Evolutionary conservation across 92 coral and sea anemone species (phyloP).

Genomic region (Diadumene lineata): DNA sequence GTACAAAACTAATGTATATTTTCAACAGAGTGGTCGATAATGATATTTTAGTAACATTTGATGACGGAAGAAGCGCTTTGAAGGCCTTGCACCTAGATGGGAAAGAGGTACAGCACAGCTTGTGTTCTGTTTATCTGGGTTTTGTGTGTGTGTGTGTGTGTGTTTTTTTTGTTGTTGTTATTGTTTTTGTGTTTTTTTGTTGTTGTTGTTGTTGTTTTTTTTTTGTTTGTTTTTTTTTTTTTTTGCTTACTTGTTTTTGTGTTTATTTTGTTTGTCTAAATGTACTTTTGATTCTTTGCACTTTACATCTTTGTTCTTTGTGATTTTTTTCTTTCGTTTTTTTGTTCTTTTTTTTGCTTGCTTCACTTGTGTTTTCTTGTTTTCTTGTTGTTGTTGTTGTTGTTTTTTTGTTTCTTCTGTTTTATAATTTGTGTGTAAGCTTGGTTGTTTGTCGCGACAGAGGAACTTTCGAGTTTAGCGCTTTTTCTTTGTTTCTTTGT

Average conservation of each 20-base stretch:
- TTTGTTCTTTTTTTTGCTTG: neutral
- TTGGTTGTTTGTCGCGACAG: neutral
- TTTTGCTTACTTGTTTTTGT: neutral
- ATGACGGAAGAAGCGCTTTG: conserved; percentile 90
- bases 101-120: conserved; percentile 75
- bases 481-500: too few species aligned
- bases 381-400: neutral
- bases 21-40: conserved; percentile 79
- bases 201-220: neutral
- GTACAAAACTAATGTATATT: neutral
- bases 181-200: neutral
- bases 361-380: neutral
- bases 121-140: too few species aligned
- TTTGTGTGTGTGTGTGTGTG: too few species aligned
- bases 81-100: conserved; percentile 81
- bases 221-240: too few species aligned
- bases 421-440: neutral
- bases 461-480: too few species aligned
- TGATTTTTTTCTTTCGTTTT: neutral
- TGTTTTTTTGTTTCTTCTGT: neutral
- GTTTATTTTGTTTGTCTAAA: neutral
- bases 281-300: neutral
- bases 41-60: conserved; percentile 81
- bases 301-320: neutral
- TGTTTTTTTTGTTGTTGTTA: too few species aligned